Evolutionary conservation across 2,888 invertebrate species (phyloP), one percentile per base, ranked within the genome.

Genomic region (Tethea ocularis): DNA sequence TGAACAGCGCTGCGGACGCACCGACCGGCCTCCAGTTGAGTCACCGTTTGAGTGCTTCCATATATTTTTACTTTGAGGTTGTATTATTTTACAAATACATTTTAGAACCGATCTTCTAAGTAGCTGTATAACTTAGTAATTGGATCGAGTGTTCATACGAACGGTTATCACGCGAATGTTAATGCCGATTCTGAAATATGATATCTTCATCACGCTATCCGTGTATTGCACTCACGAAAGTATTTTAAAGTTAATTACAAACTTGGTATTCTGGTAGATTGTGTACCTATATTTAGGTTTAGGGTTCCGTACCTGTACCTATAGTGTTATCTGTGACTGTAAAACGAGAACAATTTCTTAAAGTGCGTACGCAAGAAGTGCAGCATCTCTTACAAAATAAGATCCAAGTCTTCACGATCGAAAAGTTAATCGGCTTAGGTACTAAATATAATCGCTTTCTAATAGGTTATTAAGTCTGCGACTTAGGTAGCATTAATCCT

Each of bases 21-120:
- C 67, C 60, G 58, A 33, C 61, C 75, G 77, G 74, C 78, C 80
- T 81, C 80, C 72, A 62, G 65, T 79, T 88, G 87, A 87, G 68
- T 88, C 84, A 84, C 75, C 75, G 59, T 64, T 67, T 59, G 59
- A 59, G 57, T 71, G 67, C 62, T 54, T 63, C 57, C 60, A 56
- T 61, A 66, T 61, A 52, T 26, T 26, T 10, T 52, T 53, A 61
- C 63, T 62, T 65, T 38, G 61, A 57, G 56, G 62, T 63, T 67
- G 57, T 63, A 61, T 61, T 52, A 58, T 69, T 60, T 59, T 46
- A 46, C 20, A 46, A 46, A 41, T 38, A 23, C 24, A 33, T 54
- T 33, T 20, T 17, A 54, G 17, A 29, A 33, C 17, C 20, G 20
- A 46, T 46, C 46, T 46, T 20, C 46, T 41, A 41, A 6, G 15